Conservation (phyloP, 37 sponge, comb jelly and placozoan species). For the Geodia barretti region DNA sequence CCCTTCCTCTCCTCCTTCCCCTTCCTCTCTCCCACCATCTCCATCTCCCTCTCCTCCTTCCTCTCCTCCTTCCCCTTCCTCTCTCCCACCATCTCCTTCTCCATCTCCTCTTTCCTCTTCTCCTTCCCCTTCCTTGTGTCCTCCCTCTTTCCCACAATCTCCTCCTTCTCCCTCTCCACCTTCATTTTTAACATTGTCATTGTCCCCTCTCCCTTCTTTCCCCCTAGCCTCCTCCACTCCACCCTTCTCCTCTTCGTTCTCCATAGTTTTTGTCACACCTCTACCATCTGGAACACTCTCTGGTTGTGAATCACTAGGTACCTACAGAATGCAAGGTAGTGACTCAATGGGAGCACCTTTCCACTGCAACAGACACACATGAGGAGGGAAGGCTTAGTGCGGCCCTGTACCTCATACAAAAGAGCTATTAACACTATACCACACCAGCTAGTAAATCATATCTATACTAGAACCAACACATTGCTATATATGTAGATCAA, state of each 20-base stretch:
- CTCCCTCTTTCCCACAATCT: background rate
- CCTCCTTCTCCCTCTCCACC: slow-evolving; percentile 1
- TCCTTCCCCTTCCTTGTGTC: background rate
- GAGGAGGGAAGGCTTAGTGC: too few species aligned
- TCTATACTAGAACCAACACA: too few species aligned
- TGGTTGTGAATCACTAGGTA: too few species aligned
- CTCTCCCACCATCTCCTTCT: background rate
- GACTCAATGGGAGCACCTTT: too few species aligned
- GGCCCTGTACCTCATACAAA: too few species aligned
- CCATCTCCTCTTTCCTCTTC: background rate
- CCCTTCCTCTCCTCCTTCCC: background rate
- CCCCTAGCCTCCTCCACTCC: background rate
- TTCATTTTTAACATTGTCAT: background rate
- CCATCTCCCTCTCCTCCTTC: background rate
- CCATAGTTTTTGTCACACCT: background rate
- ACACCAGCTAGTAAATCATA: too few species aligned
- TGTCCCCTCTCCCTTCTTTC: background rate
- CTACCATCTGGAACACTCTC: background rate
- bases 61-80: background rate
- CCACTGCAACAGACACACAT: too few species aligned
- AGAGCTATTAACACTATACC: too few species aligned
- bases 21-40: background rate
- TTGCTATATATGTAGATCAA: too few species aligned
- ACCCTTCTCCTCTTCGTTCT: background rate
- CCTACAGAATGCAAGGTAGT: too few species aligned